Conservation (phyloP, 2,888 invertebrate species). For the Meteorus colon region DNA sequence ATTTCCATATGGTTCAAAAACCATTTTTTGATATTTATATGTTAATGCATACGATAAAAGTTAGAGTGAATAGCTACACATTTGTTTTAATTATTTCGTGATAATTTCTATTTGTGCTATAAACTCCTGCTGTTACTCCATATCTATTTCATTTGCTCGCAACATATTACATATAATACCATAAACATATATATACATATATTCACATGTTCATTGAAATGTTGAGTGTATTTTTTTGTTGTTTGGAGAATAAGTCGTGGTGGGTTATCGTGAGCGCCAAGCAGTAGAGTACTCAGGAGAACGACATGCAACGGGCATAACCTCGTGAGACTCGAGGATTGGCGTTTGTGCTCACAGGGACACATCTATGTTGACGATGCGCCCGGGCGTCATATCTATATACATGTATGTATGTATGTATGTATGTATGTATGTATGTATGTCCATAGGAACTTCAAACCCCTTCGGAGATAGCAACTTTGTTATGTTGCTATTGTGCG, state of each 20-base stretch:
- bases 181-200: not conserved
- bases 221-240: not conserved
- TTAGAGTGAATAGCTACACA: too few relatives aligned
- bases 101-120: too few relatives aligned
- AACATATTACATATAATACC: not conserved
- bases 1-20: too few relatives aligned
- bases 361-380: slow-evolving; percentile 38
- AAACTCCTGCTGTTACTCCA: too few relatives aligned
- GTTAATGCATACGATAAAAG: too few relatives aligned
- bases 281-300: slow-evolving; percentile 31
- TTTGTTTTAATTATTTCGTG: too few relatives aligned
- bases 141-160: not conserved
- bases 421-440: slow-evolving; percentile 6
- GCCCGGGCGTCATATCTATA: slow-evolving; percentile 30
- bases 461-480: slow-evolving; percentile 36
- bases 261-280: slow-evolving; percentile 16
- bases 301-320: slow-evolving; percentile 29
- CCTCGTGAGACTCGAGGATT: slow-evolving; percentile 34
- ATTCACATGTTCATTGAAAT: not conserved
- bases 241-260: not conserved
- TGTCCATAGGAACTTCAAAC: slow-evolving; percentile 18
- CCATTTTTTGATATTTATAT: too few relatives aligned
- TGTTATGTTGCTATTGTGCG: slow-evolving; percentile 37
- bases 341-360: slow-evolving; percentile 37
- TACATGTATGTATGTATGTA: not conserved